A percentile compares a stretch with the other conserved stretches of the same genome.
Evolutionary conservation across 2,888 invertebrate genomes (phyloP).

Genomic region (Plemyria rubiginata): DNA sequence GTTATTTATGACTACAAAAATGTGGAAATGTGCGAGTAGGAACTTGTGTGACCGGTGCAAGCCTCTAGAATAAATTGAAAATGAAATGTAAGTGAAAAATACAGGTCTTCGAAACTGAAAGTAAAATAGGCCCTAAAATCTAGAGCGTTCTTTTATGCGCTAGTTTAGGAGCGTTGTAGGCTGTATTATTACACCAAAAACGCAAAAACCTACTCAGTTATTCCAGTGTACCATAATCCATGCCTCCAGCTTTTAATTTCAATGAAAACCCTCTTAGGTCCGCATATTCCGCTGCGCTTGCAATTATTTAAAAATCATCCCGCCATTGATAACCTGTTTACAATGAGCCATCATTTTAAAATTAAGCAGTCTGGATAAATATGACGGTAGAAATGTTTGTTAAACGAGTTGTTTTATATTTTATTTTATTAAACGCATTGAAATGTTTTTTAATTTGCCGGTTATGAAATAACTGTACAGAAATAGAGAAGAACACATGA

Average conservation of each 20-base stretch:
- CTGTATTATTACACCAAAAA: not conserved
- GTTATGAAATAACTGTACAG: too few relatives aligned
- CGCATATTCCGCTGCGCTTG: slow-evolving; percentile 27
- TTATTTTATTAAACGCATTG: not conserved
- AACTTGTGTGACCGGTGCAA: too few relatives aligned
- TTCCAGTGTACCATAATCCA: slow-evolving; percentile 6
- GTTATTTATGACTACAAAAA: too few relatives aligned
- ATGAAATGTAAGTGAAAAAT: too few relatives aligned
- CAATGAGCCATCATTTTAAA: slow-evolving; percentile 42
- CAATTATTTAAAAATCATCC: slow-evolving; percentile 48
- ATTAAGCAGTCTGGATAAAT: slow-evolving; percentile 32
- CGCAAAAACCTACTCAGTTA: slow-evolving; percentile 1
- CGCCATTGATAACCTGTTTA: slow-evolving; percentile 39
- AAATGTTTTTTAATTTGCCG: not conserved
- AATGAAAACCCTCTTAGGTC: slow-evolving; percentile 30
- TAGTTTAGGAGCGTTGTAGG: too few relatives aligned
- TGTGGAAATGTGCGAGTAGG: too few relatives aligned
- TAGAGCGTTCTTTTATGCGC: too few relatives aligned
- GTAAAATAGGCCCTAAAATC: too few relatives aligned
- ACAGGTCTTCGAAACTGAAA: too few relatives aligned
- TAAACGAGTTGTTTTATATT: not conserved
- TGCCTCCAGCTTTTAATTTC: slow-evolving; percentile 20
- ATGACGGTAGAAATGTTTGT: slow-evolving; percentile 2
- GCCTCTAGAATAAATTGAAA: too few relatives aligned
- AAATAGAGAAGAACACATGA: too few relatives aligned